Evolutionary conservation across 2,797 vertebrate genomes (phyloP), one percentile per base, ranked within the genome.

Genomic region (Tadarida brasiliensis): DNA sequence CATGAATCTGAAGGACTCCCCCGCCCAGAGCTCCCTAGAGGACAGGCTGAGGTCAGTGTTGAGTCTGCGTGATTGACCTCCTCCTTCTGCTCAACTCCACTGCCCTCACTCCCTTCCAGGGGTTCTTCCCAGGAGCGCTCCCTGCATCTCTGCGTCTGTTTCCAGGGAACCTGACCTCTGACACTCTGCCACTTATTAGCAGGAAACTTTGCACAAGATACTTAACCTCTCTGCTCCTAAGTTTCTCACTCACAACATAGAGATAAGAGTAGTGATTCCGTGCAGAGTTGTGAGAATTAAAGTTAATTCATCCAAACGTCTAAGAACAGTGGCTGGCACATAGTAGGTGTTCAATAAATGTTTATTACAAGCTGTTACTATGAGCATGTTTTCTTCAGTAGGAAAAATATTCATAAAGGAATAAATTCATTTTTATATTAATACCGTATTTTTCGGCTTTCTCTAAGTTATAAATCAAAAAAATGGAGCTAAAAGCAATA

Each of bases 391-490:
- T 93, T 90, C 65, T 83, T 90, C 59, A 68, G 11, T 26, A 81
- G 44, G 11, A 83, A 92, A 81, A 93, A 24, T 17, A 39, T 54
- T 87, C 65, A 47, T 49, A 33, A 70, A 61, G 47, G 4, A 59
- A 78, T 54, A 16, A 86, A 78, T 80, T 30, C 1, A 14, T 54
- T 54, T 88, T 94, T 90, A 56, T 71, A 77, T 57, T 76, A 91
- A 77, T 70, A 87, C 4, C 24, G 24, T 44, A 35, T 39, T 76
- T 54, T 84, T 70, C 35, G 80, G 28, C 44, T 96, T 84, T 90
- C 47, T 26, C 61, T 83, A 86, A 87, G 35, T 59, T 87, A 93
- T 57, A 91, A 83, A 83, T 71, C 47, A 93, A 24, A 47, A 74
- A 11, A 87, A 91, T 76, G 90, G 89, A 47, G 61, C 20, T 39